A percentile compares a stretch with the other conserved stretches of the same genome.
These are phyloP conservation scores for Clarias magur DNA, from an alignment of 2,113 vertebrate genomes.

Conservation along the genomic window DNA sequence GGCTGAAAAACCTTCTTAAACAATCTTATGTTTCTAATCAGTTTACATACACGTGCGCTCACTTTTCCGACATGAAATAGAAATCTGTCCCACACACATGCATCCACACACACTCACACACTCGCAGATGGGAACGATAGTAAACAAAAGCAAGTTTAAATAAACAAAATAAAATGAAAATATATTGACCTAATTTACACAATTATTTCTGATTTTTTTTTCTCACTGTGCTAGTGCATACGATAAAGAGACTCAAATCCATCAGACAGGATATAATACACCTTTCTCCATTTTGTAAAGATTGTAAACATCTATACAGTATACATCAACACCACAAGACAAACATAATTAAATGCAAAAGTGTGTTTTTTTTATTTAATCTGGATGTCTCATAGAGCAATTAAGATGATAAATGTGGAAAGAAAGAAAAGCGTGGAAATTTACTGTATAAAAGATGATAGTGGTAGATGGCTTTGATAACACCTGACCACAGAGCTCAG, in stretches of 20 bases:
- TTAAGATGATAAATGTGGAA: not conserved
- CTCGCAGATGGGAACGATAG: not conserved
- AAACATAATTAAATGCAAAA: not conserved
- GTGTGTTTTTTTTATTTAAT: not conserved
- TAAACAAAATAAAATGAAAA: not conserved
- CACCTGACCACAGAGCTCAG: not conserved
- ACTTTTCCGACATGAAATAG: conserved; percentile 6
- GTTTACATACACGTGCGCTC: not conserved
- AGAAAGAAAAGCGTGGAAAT: not conserved
- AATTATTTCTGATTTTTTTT: not conserved
- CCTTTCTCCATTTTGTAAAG: not conserved
- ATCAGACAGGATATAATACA: not conserved
- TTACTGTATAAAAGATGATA: not conserved
- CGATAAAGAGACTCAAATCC: not conserved
- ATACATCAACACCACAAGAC: not conserved
- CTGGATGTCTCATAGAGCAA: not conserved
- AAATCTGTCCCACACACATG: not conserved
- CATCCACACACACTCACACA: not conserved
- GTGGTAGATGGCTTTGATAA: not conserved
- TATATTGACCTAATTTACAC: not conserved
- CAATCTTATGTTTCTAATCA: conserved; percentile 29
- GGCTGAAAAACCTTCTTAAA: not conserved
- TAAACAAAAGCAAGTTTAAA: not conserved
- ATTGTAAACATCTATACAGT: not conserved
- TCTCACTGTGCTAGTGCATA: not conserved